phyloP scores from a whole-genome alignment of 2,888 invertebrate genomes.

The Clepsis dumicolana region DNA sequence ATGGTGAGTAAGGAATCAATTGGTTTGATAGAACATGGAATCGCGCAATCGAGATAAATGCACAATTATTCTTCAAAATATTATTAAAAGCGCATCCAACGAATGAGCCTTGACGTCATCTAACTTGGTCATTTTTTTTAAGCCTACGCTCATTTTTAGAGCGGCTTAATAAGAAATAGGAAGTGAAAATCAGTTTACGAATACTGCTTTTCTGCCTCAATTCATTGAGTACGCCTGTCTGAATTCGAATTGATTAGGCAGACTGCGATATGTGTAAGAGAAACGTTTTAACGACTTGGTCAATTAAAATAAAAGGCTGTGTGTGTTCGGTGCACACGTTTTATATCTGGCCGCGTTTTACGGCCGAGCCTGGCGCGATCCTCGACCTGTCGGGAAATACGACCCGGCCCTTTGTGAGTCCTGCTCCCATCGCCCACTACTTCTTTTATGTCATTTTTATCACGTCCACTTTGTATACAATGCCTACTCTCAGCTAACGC shows the following conservation, averaged over 20 bases:
- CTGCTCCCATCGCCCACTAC: constrained; percentile 44
- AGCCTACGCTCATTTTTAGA: no score
- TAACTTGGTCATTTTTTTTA: no score
- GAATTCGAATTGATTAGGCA: constrained; percentile 18
- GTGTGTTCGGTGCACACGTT: constrained; percentile 46
- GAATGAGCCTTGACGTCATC: no score
- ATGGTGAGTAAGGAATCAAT: no score
- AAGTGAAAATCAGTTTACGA: background rate
- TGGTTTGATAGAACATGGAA: no score
- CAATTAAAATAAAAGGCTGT: constrained; percentile 34
- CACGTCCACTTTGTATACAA: constrained; percentile 43
- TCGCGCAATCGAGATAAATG: no score
- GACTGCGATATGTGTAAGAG: constrained; percentile 9
- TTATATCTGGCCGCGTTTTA: constrained; percentile 73
- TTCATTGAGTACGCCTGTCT: background rate
- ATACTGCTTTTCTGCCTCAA: background rate
- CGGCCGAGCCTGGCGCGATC: constrained; percentile 67
- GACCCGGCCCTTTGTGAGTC: constrained; percentile 62
- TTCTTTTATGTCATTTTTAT: constrained; percentile 47
- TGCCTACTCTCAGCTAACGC: background rate
- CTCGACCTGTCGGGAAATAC: constrained; percentile 68
- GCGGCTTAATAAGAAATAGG: background rate
- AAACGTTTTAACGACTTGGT: constrained; percentile 25
- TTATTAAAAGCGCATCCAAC: no score
- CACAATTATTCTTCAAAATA: no score